A percentile compares a stretch with the other conserved stretches of the same genome.
phyloP scores from a whole-genome alignment of 2,113 vertebrate genomes.

The Percina caprodes region DNA sequence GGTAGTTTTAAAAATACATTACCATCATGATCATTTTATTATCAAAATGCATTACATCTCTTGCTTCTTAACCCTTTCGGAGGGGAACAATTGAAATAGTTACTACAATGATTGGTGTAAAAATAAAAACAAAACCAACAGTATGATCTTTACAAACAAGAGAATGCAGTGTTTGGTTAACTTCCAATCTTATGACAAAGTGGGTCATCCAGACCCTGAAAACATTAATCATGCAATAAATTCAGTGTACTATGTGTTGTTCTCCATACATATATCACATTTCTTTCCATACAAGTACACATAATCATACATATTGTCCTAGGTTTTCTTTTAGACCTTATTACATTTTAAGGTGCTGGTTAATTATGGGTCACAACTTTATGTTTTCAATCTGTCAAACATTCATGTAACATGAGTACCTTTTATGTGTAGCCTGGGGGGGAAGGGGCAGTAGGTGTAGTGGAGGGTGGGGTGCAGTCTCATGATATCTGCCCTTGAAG shows the following conservation, averaged over 20 bases:
- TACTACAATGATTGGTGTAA: conserved; percentile 90
- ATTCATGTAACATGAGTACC: conserved; percentile 82
- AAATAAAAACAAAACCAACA: conserved; percentile 87
- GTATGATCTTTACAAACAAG: conserved; percentile 84
- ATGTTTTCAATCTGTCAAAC: conserved; percentile 70
- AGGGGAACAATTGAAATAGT: conserved; percentile 87
- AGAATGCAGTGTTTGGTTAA: conserved; percentile 82
- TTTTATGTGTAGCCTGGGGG: conserved; percentile 43
- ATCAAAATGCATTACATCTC: conserved; percentile 97
- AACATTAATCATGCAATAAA: conserved; percentile 81
- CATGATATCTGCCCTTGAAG: conserved; percentile 43
- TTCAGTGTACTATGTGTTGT: conserved; percentile 84
- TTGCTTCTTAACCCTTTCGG: conserved; percentile 81
- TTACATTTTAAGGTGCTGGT: conserved; percentile 85
- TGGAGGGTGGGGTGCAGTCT: conserved; percentile 37
- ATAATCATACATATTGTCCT: conserved; percentile 78
- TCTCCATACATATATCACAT: conserved; percentile 83
- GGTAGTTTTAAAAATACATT: conserved; percentile 76
- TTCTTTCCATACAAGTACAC: conserved; percentile 83
- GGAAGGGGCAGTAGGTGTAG: conserved; percentile 17
- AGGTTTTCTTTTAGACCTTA: conserved; percentile 67
- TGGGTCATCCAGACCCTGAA: conserved; percentile 65
- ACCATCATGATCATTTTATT: conserved; percentile 98
- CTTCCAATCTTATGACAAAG: conserved; percentile 61
- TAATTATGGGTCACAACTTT: conserved; percentile 78